phyloP scores from a whole-genome alignment of 1,140 invertebrate genomes.

The Laupala kohalensis region DNA sequence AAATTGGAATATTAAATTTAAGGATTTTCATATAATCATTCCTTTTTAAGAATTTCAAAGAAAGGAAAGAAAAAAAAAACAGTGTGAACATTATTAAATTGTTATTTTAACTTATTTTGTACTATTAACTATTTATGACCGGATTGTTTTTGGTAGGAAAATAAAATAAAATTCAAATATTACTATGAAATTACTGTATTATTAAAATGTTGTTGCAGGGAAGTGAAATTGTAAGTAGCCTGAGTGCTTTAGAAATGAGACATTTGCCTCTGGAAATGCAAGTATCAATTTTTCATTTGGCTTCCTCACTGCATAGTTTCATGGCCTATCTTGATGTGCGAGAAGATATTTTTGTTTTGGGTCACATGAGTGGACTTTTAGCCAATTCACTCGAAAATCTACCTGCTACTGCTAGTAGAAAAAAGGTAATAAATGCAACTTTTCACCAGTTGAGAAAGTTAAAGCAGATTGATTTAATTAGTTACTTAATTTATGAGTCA shows the following conservation, averaged over 20 bases:
- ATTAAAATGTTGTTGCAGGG: not conserved
- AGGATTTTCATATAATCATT: too few relatives aligned
- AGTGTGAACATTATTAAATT: too few relatives aligned
- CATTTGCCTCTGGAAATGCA: constrained; percentile 19
- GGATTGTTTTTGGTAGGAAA: too few relatives aligned
- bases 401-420: constrained; percentile 32
- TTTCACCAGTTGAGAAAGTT: not conserved
- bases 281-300: constrained; percentile 29
- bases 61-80: too few relatives aligned
- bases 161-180: too few relatives aligned
- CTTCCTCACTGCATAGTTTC: constrained; percentile 41
- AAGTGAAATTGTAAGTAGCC: not conserved
- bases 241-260: not conserved
- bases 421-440: constrained; percentile 32
- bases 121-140: too few relatives aligned
- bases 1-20: too few relatives aligned
- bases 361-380: constrained; percentile 43
- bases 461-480: not conserved
- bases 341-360: constrained; percentile 50
- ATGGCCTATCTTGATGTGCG: constrained; percentile 42
- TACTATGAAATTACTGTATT: too few relatives aligned
- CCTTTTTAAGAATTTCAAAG: too few relatives aligned
- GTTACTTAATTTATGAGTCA: not conserved
- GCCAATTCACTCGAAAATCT: constrained; percentile 45
- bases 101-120: too few relatives aligned